Evolutionary conservation across 2,113 vertebrate genomes (phyloP).

Genomic region (Leiothrix lutea): DNA sequence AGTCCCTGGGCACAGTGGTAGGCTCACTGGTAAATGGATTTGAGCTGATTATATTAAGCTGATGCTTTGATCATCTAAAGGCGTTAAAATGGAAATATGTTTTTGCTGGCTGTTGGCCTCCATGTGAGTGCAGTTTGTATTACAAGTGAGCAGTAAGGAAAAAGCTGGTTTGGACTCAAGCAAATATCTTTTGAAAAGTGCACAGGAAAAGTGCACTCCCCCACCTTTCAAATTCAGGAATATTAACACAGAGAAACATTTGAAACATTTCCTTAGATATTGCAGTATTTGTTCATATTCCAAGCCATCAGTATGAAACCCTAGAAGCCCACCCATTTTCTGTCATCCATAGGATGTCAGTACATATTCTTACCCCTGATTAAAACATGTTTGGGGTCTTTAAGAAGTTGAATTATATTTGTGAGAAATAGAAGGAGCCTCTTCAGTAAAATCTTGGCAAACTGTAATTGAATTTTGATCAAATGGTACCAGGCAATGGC

Average conservation of each 20-base stretch:
- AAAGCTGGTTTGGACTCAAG: conserved; percentile 58
- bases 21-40: conserved; percentile 91
- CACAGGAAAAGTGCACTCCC: neutral
- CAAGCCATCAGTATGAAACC: neutral
- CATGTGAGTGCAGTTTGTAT: conserved; percentile 66
- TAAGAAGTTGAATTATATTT: conserved; percentile 72
- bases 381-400: conserved; percentile 57
- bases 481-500: conserved; percentile 76
- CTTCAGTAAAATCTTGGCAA: conserved; percentile 73
- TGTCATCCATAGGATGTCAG: conserved; percentile 10
- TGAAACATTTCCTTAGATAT: conserved; percentile 1
- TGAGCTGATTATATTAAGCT: conserved; percentile 99
- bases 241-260: neutral
- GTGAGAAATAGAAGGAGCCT: conserved; percentile 60
- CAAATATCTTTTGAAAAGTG: conserved; percentile 62
- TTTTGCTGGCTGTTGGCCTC: conserved; percentile 85
- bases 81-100: conserved; percentile 98
- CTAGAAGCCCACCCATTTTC: conserved; percentile 8
- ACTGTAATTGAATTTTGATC: conserved; percentile 82
- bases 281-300: conserved; percentile 22
- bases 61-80: conserved; percentile 97
- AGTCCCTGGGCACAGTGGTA: conserved; percentile 85
- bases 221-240: conserved; percentile 4
- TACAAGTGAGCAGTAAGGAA: conserved; percentile 52
- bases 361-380: conserved; percentile 37